Evolutionary conservation across 2,797 vertebrate species (phyloP).

Genomic region (Lepus townsendii): DNA sequence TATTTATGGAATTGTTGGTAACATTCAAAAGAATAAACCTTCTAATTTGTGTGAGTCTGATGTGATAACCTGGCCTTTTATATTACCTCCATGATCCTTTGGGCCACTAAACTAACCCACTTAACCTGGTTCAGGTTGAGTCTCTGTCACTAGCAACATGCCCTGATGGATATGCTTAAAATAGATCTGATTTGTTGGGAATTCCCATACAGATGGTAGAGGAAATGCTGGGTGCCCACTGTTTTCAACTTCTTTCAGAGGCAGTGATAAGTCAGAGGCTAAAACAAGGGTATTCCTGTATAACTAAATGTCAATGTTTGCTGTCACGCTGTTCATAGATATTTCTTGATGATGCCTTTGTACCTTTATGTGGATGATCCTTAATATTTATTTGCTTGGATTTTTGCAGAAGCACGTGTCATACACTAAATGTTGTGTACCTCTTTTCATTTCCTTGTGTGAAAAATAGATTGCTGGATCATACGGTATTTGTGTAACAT

Average conservation of each 20-base stretch:
- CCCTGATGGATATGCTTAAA: neutral
- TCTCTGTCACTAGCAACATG: neutral
- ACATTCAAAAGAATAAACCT: neutral
- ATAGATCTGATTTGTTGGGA: neutral
- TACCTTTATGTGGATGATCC: no score
- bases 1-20: neutral
- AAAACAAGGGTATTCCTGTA: neutral
- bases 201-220: neutral
- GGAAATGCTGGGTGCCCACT: neutral
- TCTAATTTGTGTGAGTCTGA: neutral
- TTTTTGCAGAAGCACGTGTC: neutral
- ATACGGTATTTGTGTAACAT: neutral
- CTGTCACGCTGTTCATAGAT: neutral
- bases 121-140: neutral
- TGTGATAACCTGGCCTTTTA: neutral
- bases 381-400: neutral
- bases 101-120: no score
- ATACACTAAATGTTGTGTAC: neutral
- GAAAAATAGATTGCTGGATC: constrained; percentile 1
- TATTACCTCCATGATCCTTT: neutral
- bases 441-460: neutral
- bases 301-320: neutral
- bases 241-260: neutral
- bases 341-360: neutral
- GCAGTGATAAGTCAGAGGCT: neutral